Percentiles rank a stretch among this genome's conserved stretches.
Evolutionary conservation across 2,113 vertebrate genomes (phyloP).

Genomic region (Uropsilus gracilis): DNA sequence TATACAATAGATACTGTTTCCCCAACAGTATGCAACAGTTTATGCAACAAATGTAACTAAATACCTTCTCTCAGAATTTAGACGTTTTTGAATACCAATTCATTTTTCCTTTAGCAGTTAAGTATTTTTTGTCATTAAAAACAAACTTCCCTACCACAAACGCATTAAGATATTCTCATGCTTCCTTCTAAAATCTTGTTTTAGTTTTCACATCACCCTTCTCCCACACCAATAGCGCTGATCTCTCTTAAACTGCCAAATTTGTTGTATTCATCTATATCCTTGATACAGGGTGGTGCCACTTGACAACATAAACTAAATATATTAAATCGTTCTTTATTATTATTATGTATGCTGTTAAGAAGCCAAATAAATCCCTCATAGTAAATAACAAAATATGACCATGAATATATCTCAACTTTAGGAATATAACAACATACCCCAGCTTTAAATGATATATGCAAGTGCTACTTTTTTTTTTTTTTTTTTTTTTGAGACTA

Average conservation of each 20-base stretch:
- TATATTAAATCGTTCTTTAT: neutral
- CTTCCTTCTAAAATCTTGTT: neutral
- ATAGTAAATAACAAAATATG: neutral
- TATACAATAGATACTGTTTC: too few relatives aligned
- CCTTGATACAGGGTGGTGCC: neutral
- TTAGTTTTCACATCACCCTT: neutral
- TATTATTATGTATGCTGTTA: neutral
- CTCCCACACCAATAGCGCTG: neutral
- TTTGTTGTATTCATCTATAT: neutral
- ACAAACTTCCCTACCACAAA: neutral
- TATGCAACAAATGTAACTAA: neutral
- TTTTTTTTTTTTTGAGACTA: too few relatives aligned
- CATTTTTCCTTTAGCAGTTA: neutral
- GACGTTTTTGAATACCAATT: neutral
- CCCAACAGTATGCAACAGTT: neutral
- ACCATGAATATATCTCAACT: neutral
- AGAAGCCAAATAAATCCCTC: neutral
- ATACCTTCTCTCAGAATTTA: neutral
- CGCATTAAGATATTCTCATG: neutral
- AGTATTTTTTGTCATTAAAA: neutral
- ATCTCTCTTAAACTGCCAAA: neutral
- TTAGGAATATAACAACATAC: neutral
- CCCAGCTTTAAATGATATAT: neutral
- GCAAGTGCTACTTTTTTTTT: neutral
- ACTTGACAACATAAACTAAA: neutral